Conservation (phyloP, 2,888 invertebrate species). For the Hesperia comma region DNA sequence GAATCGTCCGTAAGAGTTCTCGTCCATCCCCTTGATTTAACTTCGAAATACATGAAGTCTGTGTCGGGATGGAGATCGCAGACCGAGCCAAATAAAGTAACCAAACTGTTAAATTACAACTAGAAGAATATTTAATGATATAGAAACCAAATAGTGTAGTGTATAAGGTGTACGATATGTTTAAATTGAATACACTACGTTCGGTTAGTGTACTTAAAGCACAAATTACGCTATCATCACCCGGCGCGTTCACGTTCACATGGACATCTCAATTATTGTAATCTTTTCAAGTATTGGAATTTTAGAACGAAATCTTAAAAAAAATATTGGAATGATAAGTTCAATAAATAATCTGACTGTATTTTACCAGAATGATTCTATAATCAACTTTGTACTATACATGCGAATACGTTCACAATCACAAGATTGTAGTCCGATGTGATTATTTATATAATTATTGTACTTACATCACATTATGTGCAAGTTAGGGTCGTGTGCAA, state of each 20-base stretch:
- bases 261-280: too few relatives aligned
- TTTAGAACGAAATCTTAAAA: too few relatives aligned
- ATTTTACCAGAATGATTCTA: too few relatives aligned
- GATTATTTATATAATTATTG: neutral
- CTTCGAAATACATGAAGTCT: neutral
- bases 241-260: constrained; percentile 23
- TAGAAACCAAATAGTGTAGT: constrained; percentile 28
- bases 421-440: too few relatives aligned
- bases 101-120: constrained; percentile 26
- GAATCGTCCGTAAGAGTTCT: too few relatives aligned
- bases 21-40: neutral
- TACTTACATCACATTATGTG: neutral
- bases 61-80: neutral
- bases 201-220: constrained; percentile 6
- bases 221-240: constrained; percentile 19
- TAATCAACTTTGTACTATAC: too few relatives aligned
- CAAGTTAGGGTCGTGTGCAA: too few relatives aligned
- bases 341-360: too few relatives aligned
- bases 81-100: constrained; percentile 21
- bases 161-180: constrained; percentile 15
- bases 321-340: too few relatives aligned
- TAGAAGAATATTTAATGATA: constrained; percentile 1
- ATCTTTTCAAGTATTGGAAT: too few relatives aligned
- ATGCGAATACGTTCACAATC: too few relatives aligned
- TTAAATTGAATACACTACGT: constrained; percentile 7